Evolutionary conservation across 1,140 invertebrate genomes (phyloP), one percentile per base, ranked within the genome.

Genomic region (Temnothorax curvispinosus): DNA sequence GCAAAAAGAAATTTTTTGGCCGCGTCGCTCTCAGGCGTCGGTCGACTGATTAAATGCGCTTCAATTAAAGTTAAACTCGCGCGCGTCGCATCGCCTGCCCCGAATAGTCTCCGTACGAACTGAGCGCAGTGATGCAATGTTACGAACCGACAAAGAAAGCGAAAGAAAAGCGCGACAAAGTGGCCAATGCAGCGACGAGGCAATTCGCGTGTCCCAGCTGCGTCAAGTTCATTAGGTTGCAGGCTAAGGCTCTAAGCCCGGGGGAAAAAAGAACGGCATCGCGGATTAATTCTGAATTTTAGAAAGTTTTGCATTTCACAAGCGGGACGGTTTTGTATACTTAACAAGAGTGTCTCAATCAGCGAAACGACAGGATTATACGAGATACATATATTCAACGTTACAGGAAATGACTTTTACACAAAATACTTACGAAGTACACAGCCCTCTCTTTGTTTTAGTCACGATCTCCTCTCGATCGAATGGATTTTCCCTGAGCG

Each of bases 1-100:
- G 32, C n/a, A 27, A 41, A 47, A 84, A 84, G 21, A 75, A 41
- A 62, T 44, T 71, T 71, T 71, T 38, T 65, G 35, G 11, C 2
- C 18, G 8, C 38, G 64, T 41, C 13, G 11, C 27, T 44, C 35
- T 60, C 52, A 69, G 32, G 18, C 27, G n/a, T 80, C 3, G 38
- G 21, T 62, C 38, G 18, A 13, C 6, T 13, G 38, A 72, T 72
- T 82, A 54, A 72, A 32, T 41, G 21, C 67, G 15, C 35, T 82
- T 82, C 11, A 58, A 82, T 82, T 74, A 27, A 35, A 82, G 27
- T 74, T 82, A 60, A 82, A 72, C 41, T 11, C 27, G 8, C 65
- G 21, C 21, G 15, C 27, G 3, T 67, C 32, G 38, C 13, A 27
- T 60, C 67, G 38, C 41, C 54, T 21, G 27, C 44, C 38, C 35